Conservation (phyloP, 2,888 invertebrate species). For the Campaea margaritaria region DNA sequence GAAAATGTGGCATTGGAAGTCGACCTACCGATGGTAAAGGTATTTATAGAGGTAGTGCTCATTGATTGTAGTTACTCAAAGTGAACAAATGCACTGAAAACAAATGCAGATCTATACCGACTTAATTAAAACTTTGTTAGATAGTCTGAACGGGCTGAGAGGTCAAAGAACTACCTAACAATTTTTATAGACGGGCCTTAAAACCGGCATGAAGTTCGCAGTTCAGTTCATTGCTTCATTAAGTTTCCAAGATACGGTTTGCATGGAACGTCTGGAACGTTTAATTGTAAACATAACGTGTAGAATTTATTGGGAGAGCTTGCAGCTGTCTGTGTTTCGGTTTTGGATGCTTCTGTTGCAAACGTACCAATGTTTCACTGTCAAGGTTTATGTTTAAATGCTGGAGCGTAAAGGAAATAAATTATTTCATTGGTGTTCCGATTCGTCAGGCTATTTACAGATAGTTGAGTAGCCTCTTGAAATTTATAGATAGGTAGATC, state of each 20-base stretch:
- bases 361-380: slow-evolving; percentile 32
- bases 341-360: slow-evolving; percentile 12
- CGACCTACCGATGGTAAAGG: too few relatives aligned
- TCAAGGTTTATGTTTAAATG: slow-evolving; percentile 25
- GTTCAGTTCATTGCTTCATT: slow-evolving; percentile 34
- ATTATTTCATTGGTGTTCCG: background rate
- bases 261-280: slow-evolving; percentile 25
- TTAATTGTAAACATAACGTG: slow-evolving; percentile 38
- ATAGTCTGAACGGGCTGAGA: slow-evolving; percentile 5
- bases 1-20: too few relatives aligned
- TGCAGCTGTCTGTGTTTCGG: slow-evolving; percentile 20
- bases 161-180: slow-evolving; percentile 26
- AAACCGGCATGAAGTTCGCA: slow-evolving; percentile 31
- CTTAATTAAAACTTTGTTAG: background rate
- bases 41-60: too few relatives aligned
- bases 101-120: too few relatives aligned
- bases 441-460: background rate
- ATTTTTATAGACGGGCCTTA: slow-evolving; percentile 31
- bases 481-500: too few relatives aligned
- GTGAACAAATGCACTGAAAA: background rate
- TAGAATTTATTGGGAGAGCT: slow-evolving; percentile 20
- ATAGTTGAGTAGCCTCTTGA: background rate
- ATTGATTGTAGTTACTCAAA: too few relatives aligned
- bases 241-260: slow-evolving; percentile 30
- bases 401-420: background rate